phyloP scores from a whole-genome alignment of 1,140 invertebrate genomes.

The Philotrypesis tridentata region DNA sequence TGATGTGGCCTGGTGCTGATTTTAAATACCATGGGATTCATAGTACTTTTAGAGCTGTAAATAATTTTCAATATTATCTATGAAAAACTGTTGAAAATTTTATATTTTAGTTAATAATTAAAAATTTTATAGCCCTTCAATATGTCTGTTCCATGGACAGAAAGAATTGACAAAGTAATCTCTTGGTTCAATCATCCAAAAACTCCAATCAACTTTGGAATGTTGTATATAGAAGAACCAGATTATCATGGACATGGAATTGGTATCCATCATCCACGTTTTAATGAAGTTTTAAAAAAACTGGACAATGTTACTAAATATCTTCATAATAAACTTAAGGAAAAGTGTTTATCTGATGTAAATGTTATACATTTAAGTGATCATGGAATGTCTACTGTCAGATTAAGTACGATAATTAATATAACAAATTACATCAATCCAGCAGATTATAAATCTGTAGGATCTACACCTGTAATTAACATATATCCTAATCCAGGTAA shows the following conservation, averaged over 20 bases:
- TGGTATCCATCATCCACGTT: slow-evolving; percentile 71
- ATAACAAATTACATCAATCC: slow-evolving; percentile 75
- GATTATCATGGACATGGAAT: slow-evolving; percentile 76
- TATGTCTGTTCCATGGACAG: slow-evolving; percentile 70
- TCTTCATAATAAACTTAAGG: slow-evolving; percentile 74
- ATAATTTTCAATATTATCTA: neutral
- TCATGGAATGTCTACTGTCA: slow-evolving; percentile 81
- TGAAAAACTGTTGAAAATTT: slow-evolving; percentile 8
- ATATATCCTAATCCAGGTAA: slow-evolving; percentile 76
- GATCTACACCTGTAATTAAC: slow-evolving; percentile 72
- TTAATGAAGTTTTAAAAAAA: slow-evolving; percentile 72
- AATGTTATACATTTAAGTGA: slow-evolving; percentile 84
- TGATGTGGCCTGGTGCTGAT: slow-evolving; percentile 79
- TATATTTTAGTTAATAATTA: too few species aligned
- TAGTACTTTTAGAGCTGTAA: slow-evolving; percentile 65
- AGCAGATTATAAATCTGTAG: slow-evolving; percentile 71
- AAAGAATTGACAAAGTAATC: slow-evolving; percentile 77
- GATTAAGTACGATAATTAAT: slow-evolving; percentile 75
- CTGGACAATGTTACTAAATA: slow-evolving; percentile 77
- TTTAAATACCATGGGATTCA: slow-evolving; percentile 71
- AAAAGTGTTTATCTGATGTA: slow-evolving; percentile 73
- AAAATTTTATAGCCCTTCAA: slow-evolving; percentile 74
- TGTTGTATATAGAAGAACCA: slow-evolving; percentile 84
- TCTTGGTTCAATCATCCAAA: slow-evolving; percentile 78
- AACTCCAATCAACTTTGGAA: slow-evolving; percentile 78